phyloP scores from a whole-genome alignment of 1,140 invertebrate species.

The Drosophila melanica region DNA sequence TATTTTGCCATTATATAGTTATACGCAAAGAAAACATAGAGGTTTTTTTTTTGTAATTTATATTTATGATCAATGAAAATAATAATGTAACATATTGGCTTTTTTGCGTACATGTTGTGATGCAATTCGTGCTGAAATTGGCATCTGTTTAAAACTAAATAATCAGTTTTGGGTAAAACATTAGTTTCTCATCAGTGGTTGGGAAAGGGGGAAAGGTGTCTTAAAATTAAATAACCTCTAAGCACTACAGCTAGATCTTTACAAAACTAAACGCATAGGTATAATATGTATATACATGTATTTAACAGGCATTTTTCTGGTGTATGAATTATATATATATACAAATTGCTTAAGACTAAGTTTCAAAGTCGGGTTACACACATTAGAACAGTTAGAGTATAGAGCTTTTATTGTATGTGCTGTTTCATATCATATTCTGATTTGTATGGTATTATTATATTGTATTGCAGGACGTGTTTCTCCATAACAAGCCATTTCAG shows the following conservation, averaged over 20 bases:
- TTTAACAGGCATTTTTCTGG: conserved; percentile 81
- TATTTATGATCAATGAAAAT: conserved; percentile 68
- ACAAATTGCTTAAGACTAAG: conserved; percentile 64
- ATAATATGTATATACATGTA: conserved; percentile 74
- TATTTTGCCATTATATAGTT: too few species aligned
- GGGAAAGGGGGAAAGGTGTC: conserved; percentile 20
- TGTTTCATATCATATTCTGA: conserved; percentile 40
- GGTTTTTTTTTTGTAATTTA: conserved; percentile 26
- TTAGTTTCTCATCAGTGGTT: conserved; percentile 48
- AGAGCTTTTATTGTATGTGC: conserved; percentile 52
- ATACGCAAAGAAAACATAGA: neutral
- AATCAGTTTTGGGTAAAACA: conserved; percentile 51
- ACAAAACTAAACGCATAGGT: conserved; percentile 63
- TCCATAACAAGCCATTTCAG: conserved; percentile 83
- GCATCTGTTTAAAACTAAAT: conserved; percentile 67
- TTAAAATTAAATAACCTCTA: conserved; percentile 80
- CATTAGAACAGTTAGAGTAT: conserved; percentile 53
- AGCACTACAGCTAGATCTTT: conserved; percentile 61
- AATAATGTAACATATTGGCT: conserved; percentile 63
- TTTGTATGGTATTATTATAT: conserved; percentile 26
- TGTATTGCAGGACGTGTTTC: conserved; percentile 71
- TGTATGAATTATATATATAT: conserved; percentile 54
- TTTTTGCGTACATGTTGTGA: conserved; percentile 41
- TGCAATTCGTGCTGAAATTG: conserved; percentile 22
- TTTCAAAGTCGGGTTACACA: conserved; percentile 67